Evolutionary conservation across 1,140 invertebrate genomes (phyloP).

Genomic region (Trinorchestia longiramus): DNA sequence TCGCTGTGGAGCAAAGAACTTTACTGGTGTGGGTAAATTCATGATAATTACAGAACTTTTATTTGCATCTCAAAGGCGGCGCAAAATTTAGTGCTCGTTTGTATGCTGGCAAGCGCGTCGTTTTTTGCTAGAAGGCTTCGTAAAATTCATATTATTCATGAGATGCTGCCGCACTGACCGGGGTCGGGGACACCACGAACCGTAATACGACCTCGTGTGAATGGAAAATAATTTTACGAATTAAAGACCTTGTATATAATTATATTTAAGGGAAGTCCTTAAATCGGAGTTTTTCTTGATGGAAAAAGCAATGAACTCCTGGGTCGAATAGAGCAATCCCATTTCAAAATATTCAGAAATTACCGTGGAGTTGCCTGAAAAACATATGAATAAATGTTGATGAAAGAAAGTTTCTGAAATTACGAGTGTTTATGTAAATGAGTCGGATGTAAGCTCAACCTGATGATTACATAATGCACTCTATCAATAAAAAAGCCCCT

Average conservation of each 20-base stretch:
- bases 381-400: no score
- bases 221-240: neutral
- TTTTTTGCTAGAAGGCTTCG: neutral
- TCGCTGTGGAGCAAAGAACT: neutral
- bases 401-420: no score
- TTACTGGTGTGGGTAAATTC: neutral
- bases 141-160: neutral
- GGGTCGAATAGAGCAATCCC: no score
- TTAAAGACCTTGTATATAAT: neutral
- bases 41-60: slow-evolving; percentile 2
- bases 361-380: no score
- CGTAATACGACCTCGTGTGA: neutral
- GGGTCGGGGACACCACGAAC: no score
- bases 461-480: no score
- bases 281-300: no score
- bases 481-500: no score
- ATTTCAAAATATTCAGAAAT: no score
- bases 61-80: neutral
- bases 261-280: neutral
- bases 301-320: no score
- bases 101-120: neutral
- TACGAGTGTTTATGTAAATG: no score
- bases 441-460: no score
- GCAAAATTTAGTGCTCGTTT: neutral
- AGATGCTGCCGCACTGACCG: neutral